A percentile compares a stretch with the other conserved stretches of the same genome.
Conservation (phyloP, 2,797 vertebrate genomes). For the Caiman crocodilus region DNA sequence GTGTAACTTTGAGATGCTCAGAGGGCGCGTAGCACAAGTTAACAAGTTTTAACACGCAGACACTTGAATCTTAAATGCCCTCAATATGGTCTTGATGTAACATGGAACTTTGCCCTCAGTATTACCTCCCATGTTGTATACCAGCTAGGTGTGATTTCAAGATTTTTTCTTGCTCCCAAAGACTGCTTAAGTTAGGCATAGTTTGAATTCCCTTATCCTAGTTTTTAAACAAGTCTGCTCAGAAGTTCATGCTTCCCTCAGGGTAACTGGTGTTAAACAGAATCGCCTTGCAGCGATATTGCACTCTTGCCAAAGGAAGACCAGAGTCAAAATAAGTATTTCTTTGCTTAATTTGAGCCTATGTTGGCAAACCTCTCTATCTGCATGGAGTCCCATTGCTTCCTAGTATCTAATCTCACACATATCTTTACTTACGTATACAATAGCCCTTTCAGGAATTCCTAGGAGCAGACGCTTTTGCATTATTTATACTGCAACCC, state of each 20-base stretch:
- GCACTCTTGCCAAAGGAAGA: neutral
- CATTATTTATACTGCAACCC: neutral
- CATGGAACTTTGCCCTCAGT: fast-evolving
- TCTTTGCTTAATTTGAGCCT: neutral
- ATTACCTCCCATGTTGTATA: fast-evolving
- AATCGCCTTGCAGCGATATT: neutral
- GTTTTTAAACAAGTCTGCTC: neutral
- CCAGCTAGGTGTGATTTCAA: neutral
- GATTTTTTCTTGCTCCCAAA: neutral
- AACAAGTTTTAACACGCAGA: too few relatives aligned
- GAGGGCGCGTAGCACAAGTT: neutral
- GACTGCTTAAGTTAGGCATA: neutral
- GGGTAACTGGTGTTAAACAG: neutral
- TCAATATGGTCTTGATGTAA: too few relatives aligned
- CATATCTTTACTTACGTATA: neutral
- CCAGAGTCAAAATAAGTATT: neutral
- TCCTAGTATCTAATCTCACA: neutral
- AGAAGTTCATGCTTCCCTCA: neutral
- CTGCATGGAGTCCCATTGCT: neutral
- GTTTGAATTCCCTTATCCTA: fast-evolving
- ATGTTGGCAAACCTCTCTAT: neutral
- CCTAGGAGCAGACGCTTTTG: neutral
- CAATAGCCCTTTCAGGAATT: neutral
- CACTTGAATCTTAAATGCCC: too few relatives aligned
- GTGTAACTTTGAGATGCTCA: neutral